Conservation (phyloP, 2,113 vertebrate species). For the Sylvietta virens region DNA sequence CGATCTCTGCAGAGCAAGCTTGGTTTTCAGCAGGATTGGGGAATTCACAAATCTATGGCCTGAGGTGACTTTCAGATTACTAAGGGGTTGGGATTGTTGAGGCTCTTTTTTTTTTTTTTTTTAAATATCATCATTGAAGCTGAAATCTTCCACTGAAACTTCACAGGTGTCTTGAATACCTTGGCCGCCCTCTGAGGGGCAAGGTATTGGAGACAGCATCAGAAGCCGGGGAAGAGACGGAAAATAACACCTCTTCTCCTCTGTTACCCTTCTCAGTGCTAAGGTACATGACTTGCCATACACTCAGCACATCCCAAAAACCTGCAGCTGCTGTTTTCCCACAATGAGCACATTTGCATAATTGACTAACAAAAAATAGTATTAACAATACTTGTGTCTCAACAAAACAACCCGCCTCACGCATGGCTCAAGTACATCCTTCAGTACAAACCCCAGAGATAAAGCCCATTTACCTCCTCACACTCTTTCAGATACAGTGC, state of each 20-base stretch:
- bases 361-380: background rate
- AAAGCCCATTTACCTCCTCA: background rate
- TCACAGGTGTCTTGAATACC: background rate
- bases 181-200: background rate
- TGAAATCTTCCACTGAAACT: background rate
- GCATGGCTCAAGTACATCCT: background rate
- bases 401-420: background rate
- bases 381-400: background rate
- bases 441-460: background rate
- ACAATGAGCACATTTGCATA: background rate
- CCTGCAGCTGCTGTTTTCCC: background rate
- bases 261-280: background rate
- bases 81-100: background rate
- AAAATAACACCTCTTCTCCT: background rate
- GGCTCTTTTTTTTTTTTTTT: background rate
- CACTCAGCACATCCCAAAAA: background rate
- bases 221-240: background rate
- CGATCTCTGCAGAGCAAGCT: background rate
- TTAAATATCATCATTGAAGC: background rate
- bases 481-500: background rate
- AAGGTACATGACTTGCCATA: background rate
- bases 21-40: background rate
- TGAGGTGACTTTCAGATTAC: background rate
- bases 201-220: background rate
- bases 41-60: background rate